Percentiles rank a stretch among this genome's conserved stretches.
phyloP scores from a whole-genome alignment of 2,888 invertebrate genomes.

The Scaptomyza parva region DNA sequence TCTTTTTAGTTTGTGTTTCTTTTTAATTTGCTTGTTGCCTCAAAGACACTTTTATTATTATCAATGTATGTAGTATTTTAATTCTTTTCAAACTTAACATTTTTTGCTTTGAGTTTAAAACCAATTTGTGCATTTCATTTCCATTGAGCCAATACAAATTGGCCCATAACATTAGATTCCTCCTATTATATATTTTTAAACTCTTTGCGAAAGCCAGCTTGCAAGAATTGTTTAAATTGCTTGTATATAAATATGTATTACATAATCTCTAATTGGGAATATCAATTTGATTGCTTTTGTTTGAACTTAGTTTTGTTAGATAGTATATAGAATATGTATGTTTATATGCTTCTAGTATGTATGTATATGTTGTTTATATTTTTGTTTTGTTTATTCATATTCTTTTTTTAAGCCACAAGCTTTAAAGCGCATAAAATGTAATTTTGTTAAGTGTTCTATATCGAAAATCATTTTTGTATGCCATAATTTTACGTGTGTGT shows the following conservation, averaged over 20 bases:
- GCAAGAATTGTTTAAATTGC: slow-evolving; percentile 61
- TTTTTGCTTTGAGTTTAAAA: slow-evolving; percentile 61
- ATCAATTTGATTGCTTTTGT: slow-evolving; percentile 71
- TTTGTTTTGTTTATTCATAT: slow-evolving; percentile 20
- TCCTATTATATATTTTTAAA: slow-evolving; percentile 36
- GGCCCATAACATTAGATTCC: slow-evolving; percentile 28
- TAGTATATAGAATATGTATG: slow-evolving; percentile 24
- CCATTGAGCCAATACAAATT: slow-evolving; percentile 28
- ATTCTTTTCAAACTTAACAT: slow-evolving; percentile 65
- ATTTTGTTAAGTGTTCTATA: slow-evolving; percentile 35
- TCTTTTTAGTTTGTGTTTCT: slow-evolving; percentile 31
- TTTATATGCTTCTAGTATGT: slow-evolving; percentile 37
- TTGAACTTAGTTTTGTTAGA: slow-evolving; percentile 62
- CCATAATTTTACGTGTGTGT: slow-evolving; percentile 14
- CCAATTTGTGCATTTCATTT: slow-evolving; percentile 74
- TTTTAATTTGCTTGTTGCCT: slow-evolving; percentile 48
- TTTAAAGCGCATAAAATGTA: slow-evolving; percentile 70
- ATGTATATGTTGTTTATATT: slow-evolving; percentile 8
- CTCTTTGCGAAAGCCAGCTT: slow-evolving; percentile 68
- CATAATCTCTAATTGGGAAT: slow-evolving; percentile 51
- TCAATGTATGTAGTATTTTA: slow-evolving; percentile 37
- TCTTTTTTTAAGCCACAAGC: slow-evolving; percentile 71
- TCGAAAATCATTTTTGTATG: slow-evolving; percentile 27
- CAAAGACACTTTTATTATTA: slow-evolving; percentile 63
- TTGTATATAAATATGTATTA: slow-evolving; percentile 34